These are phyloP conservation scores for Drosophila bocqueti DNA, from an alignment of 1,140 invertebrate genomes.

Conservation along the genomic window DNA sequence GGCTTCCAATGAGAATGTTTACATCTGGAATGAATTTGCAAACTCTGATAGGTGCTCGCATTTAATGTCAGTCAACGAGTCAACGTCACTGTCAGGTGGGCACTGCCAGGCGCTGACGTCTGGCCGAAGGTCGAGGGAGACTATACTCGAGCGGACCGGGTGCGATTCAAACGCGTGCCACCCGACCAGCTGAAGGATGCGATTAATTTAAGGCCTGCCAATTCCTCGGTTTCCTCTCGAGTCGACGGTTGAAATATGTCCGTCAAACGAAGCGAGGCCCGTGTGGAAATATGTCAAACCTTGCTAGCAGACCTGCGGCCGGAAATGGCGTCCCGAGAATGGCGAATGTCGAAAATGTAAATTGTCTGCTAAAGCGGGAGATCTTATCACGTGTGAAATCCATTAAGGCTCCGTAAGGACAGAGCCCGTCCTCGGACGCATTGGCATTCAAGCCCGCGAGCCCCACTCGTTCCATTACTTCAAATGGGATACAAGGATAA, in stretches of 20 bases:
- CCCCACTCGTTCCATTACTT: neutral
- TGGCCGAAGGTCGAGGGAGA: neutral
- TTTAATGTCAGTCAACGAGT: constrained; percentile 70
- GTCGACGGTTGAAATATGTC: constrained; percentile 26
- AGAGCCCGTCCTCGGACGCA: neutral
- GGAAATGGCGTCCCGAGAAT: neutral
- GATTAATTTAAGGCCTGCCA: constrained; percentile 71
- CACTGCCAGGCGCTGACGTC: constrained; percentile 9
- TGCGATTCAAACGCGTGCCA: constrained; percentile 46
- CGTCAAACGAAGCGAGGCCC: neutral
- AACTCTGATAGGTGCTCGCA: constrained; percentile 72
- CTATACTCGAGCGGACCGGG: neutral
- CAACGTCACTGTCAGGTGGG: constrained; percentile 61
- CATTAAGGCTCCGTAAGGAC: constrained; percentile 45
- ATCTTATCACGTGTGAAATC: constrained; percentile 67
- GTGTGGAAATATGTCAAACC: constrained; percentile 23
- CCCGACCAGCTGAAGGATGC: constrained; percentile 57
- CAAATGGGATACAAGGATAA: neutral
- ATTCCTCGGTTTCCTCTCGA: constrained; percentile 43
- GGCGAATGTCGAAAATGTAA: constrained; percentile 33
- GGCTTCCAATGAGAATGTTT: constrained; percentile 73
- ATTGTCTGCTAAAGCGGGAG: constrained; percentile 44
- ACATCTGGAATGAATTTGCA: constrained; percentile 78
- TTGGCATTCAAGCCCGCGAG: neutral
- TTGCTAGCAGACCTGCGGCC: constrained; percentile 3